Evolutionary conservation across 37 sponge, comb jelly and placozoan species (phyloP).

Genomic region (Beroe ovata): DNA sequence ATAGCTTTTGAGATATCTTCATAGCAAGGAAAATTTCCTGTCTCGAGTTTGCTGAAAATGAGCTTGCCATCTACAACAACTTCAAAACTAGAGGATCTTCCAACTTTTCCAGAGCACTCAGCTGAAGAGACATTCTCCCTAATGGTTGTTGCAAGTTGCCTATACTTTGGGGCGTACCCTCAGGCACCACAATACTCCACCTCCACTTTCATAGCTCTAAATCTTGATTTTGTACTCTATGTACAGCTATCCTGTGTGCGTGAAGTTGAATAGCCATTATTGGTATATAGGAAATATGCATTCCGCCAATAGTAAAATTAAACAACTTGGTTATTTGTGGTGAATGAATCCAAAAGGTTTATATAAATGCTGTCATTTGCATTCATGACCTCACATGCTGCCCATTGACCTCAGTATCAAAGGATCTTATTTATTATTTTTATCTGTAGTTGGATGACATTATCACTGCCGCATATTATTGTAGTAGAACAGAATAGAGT

Average conservation of each 20-base stretch:
- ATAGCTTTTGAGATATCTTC: conserved; percentile 9
- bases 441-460: too few relatives aligned
- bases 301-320: too few relatives aligned
- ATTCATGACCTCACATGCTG: too few relatives aligned
- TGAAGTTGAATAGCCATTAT: neutral
- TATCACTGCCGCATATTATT: too few relatives aligned
- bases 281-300: too few relatives aligned
- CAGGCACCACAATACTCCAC: conserved; percentile 62
- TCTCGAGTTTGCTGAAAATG: conserved; percentile 47
- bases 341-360: too few relatives aligned
- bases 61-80: conserved; percentile 29
- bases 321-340: too few relatives aligned
- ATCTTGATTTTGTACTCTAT: too few relatives aligned
- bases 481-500: too few relatives aligned
- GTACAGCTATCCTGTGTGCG: neutral
- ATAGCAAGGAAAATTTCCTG: conserved; percentile 21
- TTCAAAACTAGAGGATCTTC: conserved; percentile 25
- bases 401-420: too few relatives aligned
- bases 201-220: conserved; percentile 60
- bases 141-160: conserved; percentile 6
- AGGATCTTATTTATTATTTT: too few relatives aligned
- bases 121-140: neutral
- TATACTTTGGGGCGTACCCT: conserved; percentile 33
- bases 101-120: conserved; percentile 6
- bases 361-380: too few relatives aligned